A percentile compares a stretch with the other conserved stretches of the same genome.
Evolutionary conservation across 2,888 invertebrate species (phyloP).

Genomic region (Lycocerus yunnanus): DNA sequence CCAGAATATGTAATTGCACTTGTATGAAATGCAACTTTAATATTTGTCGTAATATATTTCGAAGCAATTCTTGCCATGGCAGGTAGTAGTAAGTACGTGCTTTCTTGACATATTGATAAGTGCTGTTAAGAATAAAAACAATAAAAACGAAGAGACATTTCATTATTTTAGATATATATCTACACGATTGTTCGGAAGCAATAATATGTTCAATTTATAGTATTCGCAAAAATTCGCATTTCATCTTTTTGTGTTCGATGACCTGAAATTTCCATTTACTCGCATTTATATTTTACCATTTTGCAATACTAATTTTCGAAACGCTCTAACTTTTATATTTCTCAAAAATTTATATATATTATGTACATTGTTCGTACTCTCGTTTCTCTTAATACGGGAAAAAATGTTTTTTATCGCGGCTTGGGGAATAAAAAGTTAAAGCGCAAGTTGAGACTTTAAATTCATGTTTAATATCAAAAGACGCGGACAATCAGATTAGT

Average conservation of each 20-base stretch:
- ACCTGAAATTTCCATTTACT: background rate
- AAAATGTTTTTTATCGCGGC: background rate
- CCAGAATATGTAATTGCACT: constrained; percentile 19
- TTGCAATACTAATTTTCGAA: background rate
- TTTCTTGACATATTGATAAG: background rate
- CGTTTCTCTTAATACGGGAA: background rate
- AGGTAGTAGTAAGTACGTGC: constrained; percentile 7
- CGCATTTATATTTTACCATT: background rate
- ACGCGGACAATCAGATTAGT: constrained; percentile 33
- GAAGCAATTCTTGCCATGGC: background rate
- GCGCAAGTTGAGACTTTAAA: constrained; percentile 27
- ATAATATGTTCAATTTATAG: background rate
- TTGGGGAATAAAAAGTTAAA: background rate
- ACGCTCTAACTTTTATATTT: background rate
- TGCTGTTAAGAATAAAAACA: background rate
- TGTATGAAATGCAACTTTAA: constrained; percentile 20
- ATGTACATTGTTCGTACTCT: too few species aligned
- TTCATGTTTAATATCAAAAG: constrained; percentile 27
- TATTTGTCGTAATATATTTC: background rate
- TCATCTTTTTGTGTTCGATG: background rate
- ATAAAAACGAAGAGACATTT: background rate
- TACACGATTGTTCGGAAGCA: background rate
- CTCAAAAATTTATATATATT: background rate
- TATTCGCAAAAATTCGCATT: background rate
- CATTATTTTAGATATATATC: background rate